Evolutionary conservation across 2,797 vertebrate species (phyloP), one percentile per base, ranked within the genome.

Genomic region (Philypnodon macrostomus): DNA sequence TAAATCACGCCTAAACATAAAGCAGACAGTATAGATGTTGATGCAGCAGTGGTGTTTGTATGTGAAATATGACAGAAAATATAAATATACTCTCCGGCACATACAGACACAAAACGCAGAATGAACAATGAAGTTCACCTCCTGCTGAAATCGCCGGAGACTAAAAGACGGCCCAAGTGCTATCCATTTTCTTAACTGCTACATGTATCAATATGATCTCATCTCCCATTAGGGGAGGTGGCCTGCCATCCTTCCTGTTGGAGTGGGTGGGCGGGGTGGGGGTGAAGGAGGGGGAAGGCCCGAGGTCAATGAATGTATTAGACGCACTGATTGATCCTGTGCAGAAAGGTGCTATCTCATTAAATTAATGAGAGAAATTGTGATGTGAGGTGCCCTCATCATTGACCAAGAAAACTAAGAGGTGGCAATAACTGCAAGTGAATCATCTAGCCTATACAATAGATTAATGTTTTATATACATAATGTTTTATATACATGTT

Each of bases 301-400:
- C 58, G 39, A 73, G 82, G 81, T 87, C 82, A 87, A 75, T 77
- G 75, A 81, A 62, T 68, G 67, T 75, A 83, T 81, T 77, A 86
- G 77, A 82, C 65, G 70, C 71, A 76, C 49, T 67, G 72, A 83
- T 79, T 88, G 83, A 86, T 84, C 78, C 70, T 59, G 62, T 52
- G 39, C 57, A 75, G 63, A 67, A 77, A 84, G 69, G 73, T 73
- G 70, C 50, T 48, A 72, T 73, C 64, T 42, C 61, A 59, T 52
- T 66, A 75, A 76, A 75, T 84, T 84, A 88, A 87, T 79, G 69
- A 58, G 52, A 50, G 53, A 51, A 52, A 51, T 7, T 17, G 24
- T 47, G 58, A 56, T 63, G 69, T 45, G 44, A 23, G 32, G 60
- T 53, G 42, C 55, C 21, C 55, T 71, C 56, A 39, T 67, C 62